Base-by-base conservation (phyloP, 2,113 vertebrate genomes). In the Spheniscus mendiculus region DNA sequence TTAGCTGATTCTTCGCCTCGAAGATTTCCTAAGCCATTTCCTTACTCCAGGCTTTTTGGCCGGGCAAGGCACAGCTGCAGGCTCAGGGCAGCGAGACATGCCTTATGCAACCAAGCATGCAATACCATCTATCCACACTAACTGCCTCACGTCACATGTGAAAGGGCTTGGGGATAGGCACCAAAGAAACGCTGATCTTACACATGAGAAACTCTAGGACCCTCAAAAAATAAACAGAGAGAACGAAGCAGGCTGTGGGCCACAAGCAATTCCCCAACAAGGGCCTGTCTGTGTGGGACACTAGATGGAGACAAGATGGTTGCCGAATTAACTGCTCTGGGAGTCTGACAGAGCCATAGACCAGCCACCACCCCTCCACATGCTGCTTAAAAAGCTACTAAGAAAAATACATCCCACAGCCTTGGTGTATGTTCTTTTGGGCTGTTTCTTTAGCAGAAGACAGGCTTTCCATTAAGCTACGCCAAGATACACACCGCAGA, bases 401-500 rank as follows among this genome's bases (percentile, higher is more conserved):
- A 45, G 59, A 88, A 92, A 93, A 87, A 74, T 6, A 66, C 16
- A 49, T 42, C 45, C 49, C 72, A 29, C 42, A 76, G 36, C 20
- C 25, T 50, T 21, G 1, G 2, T 40, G 12, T 36, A 42, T 0
- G 0, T 67, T 73, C 53, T 70, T 81, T 32, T 22, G 14, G 38
- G 61, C 14, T 90, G 59, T 42, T 82, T 55, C 45, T 49, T 93
- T 27, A 73, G 77, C 53, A 67, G 23, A 81, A 12, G 26, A 58
- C 34, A 87, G 59, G 42, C 42, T 63, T 49, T 17, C 49, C 7
- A 2, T 25, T 25, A 70, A 70, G 61, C 49, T 63, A 36, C 5
- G 25, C 67, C 7, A 4, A 80, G n/a, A 47, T 20, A 6, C 2
- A 9, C 59, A 56, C 83, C 1, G 1, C 22, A 62, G 27, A n/a